Evolutionary conservation across 2,113 vertebrate genomes (phyloP).

Genomic region (Heloderma charlesbogerti): DNA sequence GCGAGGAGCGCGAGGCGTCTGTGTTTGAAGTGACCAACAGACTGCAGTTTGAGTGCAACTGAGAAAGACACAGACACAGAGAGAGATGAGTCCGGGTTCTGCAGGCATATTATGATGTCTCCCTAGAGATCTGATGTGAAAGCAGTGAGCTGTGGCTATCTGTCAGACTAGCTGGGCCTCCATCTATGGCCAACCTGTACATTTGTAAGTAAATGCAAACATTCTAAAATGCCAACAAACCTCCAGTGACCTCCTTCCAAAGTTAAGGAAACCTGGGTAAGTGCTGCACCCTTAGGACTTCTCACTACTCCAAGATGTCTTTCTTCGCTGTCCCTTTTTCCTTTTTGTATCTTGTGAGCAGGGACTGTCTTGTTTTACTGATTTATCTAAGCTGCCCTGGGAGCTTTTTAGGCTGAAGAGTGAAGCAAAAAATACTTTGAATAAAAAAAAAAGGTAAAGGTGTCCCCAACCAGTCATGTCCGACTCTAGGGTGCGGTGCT

Average conservation of each 20-base stretch:
- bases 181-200: background rate
- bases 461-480: too few species aligned
- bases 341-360: background rate
- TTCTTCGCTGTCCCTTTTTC: background rate
- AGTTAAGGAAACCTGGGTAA: background rate
- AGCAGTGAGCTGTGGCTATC: background rate
- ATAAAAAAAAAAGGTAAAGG: background rate
- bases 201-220: background rate
- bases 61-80: too few species aligned
- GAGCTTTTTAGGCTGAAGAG: background rate
- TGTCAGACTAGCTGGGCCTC: background rate
- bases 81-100: background rate
- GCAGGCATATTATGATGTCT: background rate
- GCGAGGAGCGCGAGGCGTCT: too few species aligned
- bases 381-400: background rate
- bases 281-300: background rate
- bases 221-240: background rate
- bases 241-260: background rate
- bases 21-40: background rate
- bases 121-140: background rate
- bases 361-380: background rate
- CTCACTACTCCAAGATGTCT: background rate
- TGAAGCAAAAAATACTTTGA: background rate
- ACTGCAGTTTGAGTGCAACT: background rate
- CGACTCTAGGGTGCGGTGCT: too few species aligned